Conservation (phyloP, 2,113 vertebrate genomes). For the Tichodroma muraria region DNA sequence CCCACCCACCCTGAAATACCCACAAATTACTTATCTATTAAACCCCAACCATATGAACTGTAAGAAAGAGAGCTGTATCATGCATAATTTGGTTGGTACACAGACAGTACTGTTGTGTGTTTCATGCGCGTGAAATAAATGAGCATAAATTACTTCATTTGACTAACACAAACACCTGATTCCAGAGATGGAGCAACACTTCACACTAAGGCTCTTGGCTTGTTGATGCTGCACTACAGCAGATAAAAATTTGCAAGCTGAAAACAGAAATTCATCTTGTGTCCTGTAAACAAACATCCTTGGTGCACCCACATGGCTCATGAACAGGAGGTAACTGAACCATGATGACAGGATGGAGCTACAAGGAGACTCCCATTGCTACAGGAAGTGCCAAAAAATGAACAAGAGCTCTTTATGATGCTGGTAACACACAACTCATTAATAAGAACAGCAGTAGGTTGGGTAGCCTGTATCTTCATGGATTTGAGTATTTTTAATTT, state of each 20-base stretch:
- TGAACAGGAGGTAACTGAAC: neutral
- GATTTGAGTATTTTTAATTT: neutral
- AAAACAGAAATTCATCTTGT: neutral
- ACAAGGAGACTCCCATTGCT: neutral
- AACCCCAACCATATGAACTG: neutral
- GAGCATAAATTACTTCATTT: slow-evolving; percentile 45
- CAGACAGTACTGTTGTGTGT: neutral
- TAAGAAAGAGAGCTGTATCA: neutral
- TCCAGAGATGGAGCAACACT: neutral
- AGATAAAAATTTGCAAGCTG: neutral
- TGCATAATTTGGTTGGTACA: slow-evolving; percentile 24
- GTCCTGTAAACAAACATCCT: neutral
- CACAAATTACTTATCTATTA: neutral
- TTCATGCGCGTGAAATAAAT: neutral
- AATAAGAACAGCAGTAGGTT: neutral
- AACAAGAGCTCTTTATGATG: neutral
- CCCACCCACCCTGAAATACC: neutral
- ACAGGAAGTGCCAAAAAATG: neutral
- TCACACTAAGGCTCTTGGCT: neutral
- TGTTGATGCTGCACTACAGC: neutral
- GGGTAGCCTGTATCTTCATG: neutral
- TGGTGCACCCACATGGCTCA: neutral
- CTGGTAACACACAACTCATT: neutral
- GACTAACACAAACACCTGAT: slow-evolving; percentile 41
- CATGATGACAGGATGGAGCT: neutral